These are phyloP conservation scores for Brenthis hecate DNA, from an alignment of 2,888 invertebrate species.

Conservation along the genomic window DNA sequence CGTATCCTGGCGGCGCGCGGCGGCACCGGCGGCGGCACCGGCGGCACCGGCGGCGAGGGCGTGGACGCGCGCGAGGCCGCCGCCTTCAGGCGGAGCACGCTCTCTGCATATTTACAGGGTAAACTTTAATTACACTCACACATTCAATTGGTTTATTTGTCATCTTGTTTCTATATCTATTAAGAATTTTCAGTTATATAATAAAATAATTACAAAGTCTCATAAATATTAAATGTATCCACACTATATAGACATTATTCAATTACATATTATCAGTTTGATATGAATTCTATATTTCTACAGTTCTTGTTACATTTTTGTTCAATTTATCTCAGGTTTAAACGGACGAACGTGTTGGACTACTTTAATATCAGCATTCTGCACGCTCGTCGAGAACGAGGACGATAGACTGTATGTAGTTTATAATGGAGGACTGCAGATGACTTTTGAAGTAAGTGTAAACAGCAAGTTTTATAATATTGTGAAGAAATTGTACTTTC, in stretches of 20 bases:
- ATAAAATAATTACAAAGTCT: no score
- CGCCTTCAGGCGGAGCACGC: constrained; percentile 91
- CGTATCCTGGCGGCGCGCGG: constrained; percentile 93
- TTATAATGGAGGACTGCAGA: constrained; percentile 93
- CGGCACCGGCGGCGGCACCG: constrained; percentile 64
- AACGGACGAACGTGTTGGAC: constrained; percentile 97
- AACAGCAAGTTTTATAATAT: no score
- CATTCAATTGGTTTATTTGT: no score
- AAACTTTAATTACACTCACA: constrained; percentile 11
- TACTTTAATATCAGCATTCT: constrained; percentile 94
- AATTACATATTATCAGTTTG: no score
- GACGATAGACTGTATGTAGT: constrained; percentile 94
- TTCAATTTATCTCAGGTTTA: constrained; percentile 78
- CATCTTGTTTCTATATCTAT: no score
- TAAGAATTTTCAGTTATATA: not conserved
- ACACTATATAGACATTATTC: no score
- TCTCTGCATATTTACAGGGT: constrained; percentile 93
- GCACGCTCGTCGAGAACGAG: constrained; percentile 93
- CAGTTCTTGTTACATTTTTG: not conserved
- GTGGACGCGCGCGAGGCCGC: constrained; percentile 88
- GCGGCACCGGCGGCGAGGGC: constrained; percentile 84
- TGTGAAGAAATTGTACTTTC: no score
- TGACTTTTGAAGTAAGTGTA: constrained; percentile 86
- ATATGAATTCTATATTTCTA: no score
- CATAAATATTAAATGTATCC: no score